Conservation (phyloP, 1,140 invertebrate genomes). For the Thaumetopoea pityocampa region DNA sequence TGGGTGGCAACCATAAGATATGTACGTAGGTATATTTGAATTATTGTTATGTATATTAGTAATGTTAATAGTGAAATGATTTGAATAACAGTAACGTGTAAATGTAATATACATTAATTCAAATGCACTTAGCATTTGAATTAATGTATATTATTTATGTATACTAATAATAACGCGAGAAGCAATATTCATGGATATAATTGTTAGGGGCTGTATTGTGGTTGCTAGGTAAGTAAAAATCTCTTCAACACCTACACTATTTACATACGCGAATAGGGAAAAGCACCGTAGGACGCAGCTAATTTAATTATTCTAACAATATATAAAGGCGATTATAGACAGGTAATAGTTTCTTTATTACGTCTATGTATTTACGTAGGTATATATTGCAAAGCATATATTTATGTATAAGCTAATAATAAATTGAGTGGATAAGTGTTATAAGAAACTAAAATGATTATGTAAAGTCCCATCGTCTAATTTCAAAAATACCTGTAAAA, state of each 20-base stretch:
- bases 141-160: no score
- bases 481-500: conserved; percentile 57
- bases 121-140: no score
- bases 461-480: conserved; percentile 46
- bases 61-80: no score
- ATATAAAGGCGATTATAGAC: conserved; percentile 5
- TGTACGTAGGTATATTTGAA: conserved; percentile 19
- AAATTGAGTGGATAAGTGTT: conserved; percentile 13
- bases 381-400: conserved; percentile 24
- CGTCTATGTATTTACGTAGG: conserved; percentile 11
- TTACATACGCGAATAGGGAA: conserved; percentile 7
- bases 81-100: no score
- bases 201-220: no score
- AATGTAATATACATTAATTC: no score
- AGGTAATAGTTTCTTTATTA: conserved; percentile 4
- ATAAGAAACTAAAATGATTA: conserved; percentile 22
- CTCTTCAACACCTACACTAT: conserved; percentile 8
- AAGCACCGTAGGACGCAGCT: conserved; percentile 15
- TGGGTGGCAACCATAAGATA: no score
- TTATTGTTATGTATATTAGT: no score
- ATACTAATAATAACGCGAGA: no score
- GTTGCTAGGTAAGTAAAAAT: conserved; percentile 11
- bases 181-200: no score
- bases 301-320: conserved; percentile 9
- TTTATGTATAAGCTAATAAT: conserved; percentile 19